Evolutionary conservation across 2,113 vertebrate species (phyloP).

Genomic region (Excalfactoria chinensis): DNA sequence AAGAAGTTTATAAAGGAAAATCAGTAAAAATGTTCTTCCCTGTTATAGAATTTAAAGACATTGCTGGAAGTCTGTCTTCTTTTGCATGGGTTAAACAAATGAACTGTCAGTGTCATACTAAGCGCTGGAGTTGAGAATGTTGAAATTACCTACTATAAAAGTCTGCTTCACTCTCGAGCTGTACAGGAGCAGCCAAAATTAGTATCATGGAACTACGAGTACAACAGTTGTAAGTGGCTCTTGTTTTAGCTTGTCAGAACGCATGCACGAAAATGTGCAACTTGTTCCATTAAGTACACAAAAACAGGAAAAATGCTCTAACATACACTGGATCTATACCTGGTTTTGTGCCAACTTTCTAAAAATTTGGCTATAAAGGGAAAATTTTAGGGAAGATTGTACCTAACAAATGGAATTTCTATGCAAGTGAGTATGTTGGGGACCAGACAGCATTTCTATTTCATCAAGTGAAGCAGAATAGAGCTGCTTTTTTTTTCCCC

Average conservation of each 20-base stretch:
- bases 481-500: neutral
- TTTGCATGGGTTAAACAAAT: neutral
- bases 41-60: neutral
- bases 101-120: neutral
- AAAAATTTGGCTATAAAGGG: neutral
- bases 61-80: neutral
- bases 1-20: neutral
- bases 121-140: neutral
- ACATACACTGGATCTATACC: neutral
- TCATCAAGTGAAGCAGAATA: neutral
- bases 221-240: neutral
- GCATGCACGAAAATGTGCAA: neutral
- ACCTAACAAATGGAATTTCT: neutral
- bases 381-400: neutral
- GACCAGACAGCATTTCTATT: constrained; percentile 10
- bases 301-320: neutral
- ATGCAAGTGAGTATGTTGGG: neutral
- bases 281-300: neutral
- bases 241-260: neutral
- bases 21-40: neutral
- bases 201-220: rapidly evolving
- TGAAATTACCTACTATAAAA: neutral
- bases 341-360: neutral
- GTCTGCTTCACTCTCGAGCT: neutral
- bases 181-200: neutral